Evolutionary conservation across 2,113 vertebrate genomes (phyloP).

Genomic region (Anthoscopus minutus): DNA sequence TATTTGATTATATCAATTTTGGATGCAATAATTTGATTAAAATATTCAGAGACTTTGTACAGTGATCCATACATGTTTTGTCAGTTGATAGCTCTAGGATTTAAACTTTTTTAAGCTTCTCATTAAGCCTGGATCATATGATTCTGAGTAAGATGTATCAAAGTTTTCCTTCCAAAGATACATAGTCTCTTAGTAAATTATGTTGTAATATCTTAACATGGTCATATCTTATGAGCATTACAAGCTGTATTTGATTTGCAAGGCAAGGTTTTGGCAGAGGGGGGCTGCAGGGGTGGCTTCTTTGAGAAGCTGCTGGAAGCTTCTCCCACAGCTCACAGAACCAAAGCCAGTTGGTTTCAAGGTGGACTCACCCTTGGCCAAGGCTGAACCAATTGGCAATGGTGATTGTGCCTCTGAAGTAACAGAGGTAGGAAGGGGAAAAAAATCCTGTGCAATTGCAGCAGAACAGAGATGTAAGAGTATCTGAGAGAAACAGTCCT

Average conservation of each 20-base stretch:
- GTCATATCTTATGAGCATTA: not conserved
- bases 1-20: not conserved
- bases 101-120: not conserved
- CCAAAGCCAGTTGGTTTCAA: fast-evolving
- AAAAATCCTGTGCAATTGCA: not conserved
- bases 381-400: fast-evolving
- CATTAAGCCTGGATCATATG: not conserved
- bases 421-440: not conserved
- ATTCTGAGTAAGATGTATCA: not conserved
- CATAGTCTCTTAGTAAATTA: not conserved
- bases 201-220: not conserved
- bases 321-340: not conserved
- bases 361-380: not conserved
- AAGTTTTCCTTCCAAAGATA: not conserved
- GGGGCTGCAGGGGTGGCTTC: not conserved
- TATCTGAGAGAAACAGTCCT: not conserved
- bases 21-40: not conserved
- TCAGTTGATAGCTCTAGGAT: not conserved
- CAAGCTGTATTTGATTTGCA: not conserved
- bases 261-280: not conserved
- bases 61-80: not conserved
- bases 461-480: not conserved
- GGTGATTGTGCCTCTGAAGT: fast-evolving
- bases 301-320: not conserved
- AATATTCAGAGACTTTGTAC: not conserved